Base-by-base conservation (phyloP, 2,888 invertebrate species). In the Melinaea marsaeus region DNA sequence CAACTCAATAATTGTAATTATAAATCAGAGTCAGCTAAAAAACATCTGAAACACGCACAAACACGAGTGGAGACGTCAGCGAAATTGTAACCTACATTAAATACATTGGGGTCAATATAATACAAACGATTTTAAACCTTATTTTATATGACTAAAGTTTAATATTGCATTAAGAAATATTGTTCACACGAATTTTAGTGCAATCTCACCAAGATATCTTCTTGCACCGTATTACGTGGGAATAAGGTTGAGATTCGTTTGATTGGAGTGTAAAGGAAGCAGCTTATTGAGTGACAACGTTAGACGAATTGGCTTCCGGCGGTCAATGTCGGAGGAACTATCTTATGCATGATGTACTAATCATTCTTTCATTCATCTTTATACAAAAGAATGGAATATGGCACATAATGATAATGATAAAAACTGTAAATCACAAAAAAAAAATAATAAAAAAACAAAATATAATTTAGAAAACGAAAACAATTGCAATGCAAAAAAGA, bases 251-350 rank as follows among this genome's bases (percentile, higher is more conserved):
- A 58, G 13, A 57, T 61, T 60, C 7, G 13, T 35, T 57, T 33
- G 5, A 34, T 46, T 46, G 13, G 55, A 13, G 62, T 51, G 61
- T 64, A 61, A 71, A 74, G 86, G 86, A 87, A 86, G 78, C 67
- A 68, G 68, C 74, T 81, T 77, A 81, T 87, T 85, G 83, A 80
- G 77, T 75, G 80, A 79, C 74, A 79, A 79, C 80, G 76, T 75
- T 76, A 75, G 80, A 78, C 80, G 80, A 79, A 74, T 76, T 74
- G 75, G 75, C 81, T 84, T 86, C 86, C 86, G 84, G 76, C 76
- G 80, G 79, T 80, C 84, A 85, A 80, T 81, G 85, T 81, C 83
- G 42, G 42, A 42, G 42, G 42, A 3, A 37, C 37, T 37, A 42
- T 9, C 42, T 42, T 7, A 9, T 42, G 7, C 42, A 42, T 11